Evolutionary conservation across 2,797 vertebrate species (phyloP).

Genomic region (Leptatherina wallacei): DNA sequence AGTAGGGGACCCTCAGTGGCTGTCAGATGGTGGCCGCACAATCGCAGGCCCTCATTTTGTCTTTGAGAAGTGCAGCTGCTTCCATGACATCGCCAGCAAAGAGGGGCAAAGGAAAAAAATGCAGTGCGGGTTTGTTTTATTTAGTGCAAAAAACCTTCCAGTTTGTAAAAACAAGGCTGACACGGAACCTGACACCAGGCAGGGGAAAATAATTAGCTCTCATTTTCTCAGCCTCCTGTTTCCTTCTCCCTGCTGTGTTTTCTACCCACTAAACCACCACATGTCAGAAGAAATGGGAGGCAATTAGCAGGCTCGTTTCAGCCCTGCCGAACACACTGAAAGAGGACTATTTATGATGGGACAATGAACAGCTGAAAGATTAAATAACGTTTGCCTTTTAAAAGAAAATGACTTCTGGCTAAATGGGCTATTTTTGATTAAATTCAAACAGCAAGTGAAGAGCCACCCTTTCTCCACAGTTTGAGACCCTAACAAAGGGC

Average conservation of each 20-base stretch:
- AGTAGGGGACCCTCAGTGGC: slow-evolving; percentile 98
- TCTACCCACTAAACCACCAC: slow-evolving; percentile 99
- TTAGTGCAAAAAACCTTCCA: slow-evolving; percentile 99
- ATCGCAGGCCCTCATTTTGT: slow-evolving; percentile 99
- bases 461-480: slow-evolving; percentile 92
- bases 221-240: slow-evolving; percentile 99
- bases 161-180: slow-evolving; percentile 99
- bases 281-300: slow-evolving; percentile 99
- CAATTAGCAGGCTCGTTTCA: slow-evolving; percentile 99
- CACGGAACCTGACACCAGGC: slow-evolving; percentile 99
- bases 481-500: slow-evolving; percentile 90
- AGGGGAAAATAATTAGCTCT: slow-evolving; percentile 99
- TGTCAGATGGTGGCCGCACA: slow-evolving; percentile 99
- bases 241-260: slow-evolving; percentile 99
- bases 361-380: slow-evolving; percentile 99
- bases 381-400: slow-evolving; percentile 99
- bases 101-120: slow-evolving; percentile 85
- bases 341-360: slow-evolving; percentile 99
- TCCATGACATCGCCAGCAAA: slow-evolving; percentile 99
- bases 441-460: slow-evolving; percentile 99
- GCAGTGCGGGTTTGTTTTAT: slow-evolving; percentile 99
- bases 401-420: slow-evolving; percentile 99
- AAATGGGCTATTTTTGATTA: slow-evolving; percentile 99
- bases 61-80: slow-evolving; percentile 99
- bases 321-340: slow-evolving; percentile 99